Conservation (phyloP, 2,888 invertebrate species). For the Cosmorhoe ocellata region DNA sequence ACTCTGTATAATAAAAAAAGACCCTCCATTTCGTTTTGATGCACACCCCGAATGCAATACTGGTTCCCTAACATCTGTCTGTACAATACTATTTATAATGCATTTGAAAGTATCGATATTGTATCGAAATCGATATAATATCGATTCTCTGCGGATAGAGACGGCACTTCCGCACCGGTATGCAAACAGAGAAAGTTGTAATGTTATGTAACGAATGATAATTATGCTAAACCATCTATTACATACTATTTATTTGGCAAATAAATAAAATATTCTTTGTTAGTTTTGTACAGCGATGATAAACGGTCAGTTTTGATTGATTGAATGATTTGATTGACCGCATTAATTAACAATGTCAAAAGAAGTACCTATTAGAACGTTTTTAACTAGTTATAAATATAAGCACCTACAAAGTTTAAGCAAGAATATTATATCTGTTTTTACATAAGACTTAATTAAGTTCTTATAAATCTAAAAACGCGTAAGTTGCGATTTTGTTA, state of each 20-base stretch:
- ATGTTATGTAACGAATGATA: constrained; percentile 42
- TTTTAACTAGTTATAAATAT: too few relatives aligned
- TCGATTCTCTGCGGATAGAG: constrained; percentile 28
- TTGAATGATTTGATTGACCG: too few relatives aligned
- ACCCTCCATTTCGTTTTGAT: constrained; percentile 35
- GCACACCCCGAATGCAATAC: constrained; percentile 53
- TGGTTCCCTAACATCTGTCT: constrained; percentile 71
- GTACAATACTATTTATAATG: constrained; percentile 31
- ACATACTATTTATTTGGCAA: not conserved
- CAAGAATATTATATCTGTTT: too few relatives aligned
- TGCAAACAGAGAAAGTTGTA: constrained; percentile 50
- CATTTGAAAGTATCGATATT: constrained; percentile 36
- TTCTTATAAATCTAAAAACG: too few relatives aligned
- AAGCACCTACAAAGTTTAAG: too few relatives aligned
- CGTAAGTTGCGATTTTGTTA: too few relatives aligned
- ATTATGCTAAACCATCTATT: constrained; percentile 10
- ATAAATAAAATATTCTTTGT: not conserved
- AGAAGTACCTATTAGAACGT: too few relatives aligned
- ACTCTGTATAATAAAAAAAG: constrained; percentile 47
- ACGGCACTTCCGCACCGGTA: constrained; percentile 47
- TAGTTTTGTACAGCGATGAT: too few relatives aligned
- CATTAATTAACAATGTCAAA: too few relatives aligned
- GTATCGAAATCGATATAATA: constrained; percentile 33
- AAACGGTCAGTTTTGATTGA: not conserved
- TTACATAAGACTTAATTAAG: too few relatives aligned